phyloP scores from a whole-genome alignment of 2,113 vertebrate species.

The Ictalurus punctatus region DNA sequence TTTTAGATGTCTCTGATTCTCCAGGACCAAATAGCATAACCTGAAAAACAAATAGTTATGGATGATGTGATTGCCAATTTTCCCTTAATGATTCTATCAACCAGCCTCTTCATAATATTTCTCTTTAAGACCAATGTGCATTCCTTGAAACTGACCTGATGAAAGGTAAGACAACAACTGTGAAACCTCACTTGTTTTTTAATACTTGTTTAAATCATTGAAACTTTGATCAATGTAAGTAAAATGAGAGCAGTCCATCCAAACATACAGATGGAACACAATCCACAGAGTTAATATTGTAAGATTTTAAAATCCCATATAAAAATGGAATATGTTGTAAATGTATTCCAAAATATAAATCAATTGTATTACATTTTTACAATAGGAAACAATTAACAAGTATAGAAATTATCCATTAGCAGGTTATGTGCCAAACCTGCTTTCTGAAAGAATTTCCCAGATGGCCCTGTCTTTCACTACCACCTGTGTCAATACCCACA shows the following conservation, averaged over 20 bases:
- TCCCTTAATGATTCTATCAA: background rate
- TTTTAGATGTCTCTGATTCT: slow-evolving; percentile 63
- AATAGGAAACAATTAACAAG: background rate
- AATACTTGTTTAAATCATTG: background rate
- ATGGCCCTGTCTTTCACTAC: background rate
- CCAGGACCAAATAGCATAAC: slow-evolving; percentile 79
- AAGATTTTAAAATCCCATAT: background rate
- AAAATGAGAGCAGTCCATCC: background rate
- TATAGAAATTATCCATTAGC: background rate
- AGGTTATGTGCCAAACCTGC: background rate
- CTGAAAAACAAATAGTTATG: slow-evolving; percentile 61
- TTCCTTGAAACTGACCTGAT: background rate
- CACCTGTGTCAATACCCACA: background rate
- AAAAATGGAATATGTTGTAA: background rate
- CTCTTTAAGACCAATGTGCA: background rate
- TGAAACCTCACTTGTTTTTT: background rate
- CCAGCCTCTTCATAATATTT: background rate
- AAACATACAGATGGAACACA: background rate
- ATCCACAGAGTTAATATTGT: background rate
- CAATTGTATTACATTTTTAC: background rate
- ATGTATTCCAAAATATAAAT: background rate
- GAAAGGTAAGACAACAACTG: background rate
- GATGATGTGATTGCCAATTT: slow-evolving; percentile 6
- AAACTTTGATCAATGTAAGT: background rate
- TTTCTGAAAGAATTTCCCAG: background rate